phyloP scores from a whole-genome alignment of 2,797 vertebrate genomes.

The Ispidina picta region DNA sequence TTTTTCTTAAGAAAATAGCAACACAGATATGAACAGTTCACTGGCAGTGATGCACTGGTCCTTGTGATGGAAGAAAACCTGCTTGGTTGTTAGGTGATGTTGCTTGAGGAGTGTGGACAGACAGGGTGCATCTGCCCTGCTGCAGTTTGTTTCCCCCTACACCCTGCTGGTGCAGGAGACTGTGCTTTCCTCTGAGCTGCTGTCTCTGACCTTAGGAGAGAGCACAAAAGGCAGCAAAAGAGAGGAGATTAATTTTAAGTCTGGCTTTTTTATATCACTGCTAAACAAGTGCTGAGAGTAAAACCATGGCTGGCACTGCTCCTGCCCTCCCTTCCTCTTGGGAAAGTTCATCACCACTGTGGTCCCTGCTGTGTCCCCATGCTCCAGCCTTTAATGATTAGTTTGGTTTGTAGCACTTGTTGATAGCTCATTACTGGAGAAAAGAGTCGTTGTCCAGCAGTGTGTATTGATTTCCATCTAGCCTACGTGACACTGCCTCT shows the following conservation, averaged over 20 bases:
- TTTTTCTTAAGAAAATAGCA: background rate
- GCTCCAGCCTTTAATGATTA: constrained; percentile 14
- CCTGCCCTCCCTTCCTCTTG: background rate
- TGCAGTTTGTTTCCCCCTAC: background rate
- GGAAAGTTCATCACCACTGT: background rate
- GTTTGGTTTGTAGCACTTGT: constrained; percentile 7
- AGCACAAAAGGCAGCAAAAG: background rate
- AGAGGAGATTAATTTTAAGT: background rate
- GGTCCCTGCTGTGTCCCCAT: background rate
- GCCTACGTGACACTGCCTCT: background rate
- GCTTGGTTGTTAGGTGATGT: background rate
- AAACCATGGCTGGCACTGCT: background rate
- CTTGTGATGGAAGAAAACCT: background rate
- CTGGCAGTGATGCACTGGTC: background rate
- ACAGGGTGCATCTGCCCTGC: background rate
- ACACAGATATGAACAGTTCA: background rate
- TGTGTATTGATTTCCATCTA: constrained; percentile 23
- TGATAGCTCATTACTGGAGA: constrained; percentile 44
- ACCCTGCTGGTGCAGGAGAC: background rate
- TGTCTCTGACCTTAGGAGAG: background rate
- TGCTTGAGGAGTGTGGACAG: background rate
- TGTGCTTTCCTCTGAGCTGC: background rate
- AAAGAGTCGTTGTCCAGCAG: constrained; percentile 28
- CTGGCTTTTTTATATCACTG: background rate
- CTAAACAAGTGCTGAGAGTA: background rate